These are phyloP conservation scores for Myotis planiceps DNA, from an alignment of 2,797 vertebrate species.

Conservation along the genomic window DNA sequence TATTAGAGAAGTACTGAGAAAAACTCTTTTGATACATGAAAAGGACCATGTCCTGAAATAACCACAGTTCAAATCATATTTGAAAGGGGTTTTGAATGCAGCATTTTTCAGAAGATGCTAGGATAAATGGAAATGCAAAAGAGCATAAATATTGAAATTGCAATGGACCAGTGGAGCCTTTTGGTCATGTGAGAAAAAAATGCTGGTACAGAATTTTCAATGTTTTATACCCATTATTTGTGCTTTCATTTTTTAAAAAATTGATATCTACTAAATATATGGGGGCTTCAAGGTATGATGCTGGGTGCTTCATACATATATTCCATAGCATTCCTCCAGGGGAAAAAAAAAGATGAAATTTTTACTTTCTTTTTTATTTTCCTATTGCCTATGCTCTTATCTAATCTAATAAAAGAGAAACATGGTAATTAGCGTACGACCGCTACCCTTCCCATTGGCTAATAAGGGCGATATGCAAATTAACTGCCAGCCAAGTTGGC, in stretches of 20 bases:
- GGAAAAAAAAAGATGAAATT: neutral
- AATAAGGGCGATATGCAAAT: no score
- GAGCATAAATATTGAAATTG: neutral
- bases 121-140: neutral
- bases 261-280: neutral
- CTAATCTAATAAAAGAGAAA: no score
- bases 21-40: neutral
- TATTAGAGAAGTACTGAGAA: neutral
- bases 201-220: neutral
- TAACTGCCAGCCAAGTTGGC: no score
- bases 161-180: neutral
- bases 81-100: neutral
- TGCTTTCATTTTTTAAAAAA: neutral
- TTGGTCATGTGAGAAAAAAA: neutral
- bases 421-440: no score
- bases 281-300: neutral
- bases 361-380: slow-evolving; percentile 15
- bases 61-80: neutral
- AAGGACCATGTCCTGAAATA: neutral
- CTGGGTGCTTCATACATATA: neutral
- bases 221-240: neutral
- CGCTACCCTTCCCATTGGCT: no score
- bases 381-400: neutral
- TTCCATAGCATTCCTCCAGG: neutral
- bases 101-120: neutral